Evolutionary conservation across 2,888 invertebrate genomes (phyloP).

Genomic region (Noctua pronuba): DNA sequence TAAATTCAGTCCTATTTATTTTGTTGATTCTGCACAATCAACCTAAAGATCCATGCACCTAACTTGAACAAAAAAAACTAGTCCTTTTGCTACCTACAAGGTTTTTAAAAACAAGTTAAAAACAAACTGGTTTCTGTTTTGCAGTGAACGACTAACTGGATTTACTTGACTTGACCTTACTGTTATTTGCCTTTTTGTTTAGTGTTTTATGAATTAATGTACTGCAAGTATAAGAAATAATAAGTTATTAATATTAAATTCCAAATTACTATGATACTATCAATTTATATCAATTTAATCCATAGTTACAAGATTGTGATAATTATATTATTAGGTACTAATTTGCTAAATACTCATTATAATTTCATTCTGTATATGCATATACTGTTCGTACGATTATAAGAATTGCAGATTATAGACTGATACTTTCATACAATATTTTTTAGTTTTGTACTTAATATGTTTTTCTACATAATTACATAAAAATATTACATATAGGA

Average conservation of each 20-base stretch:
- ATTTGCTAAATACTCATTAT: neutral
- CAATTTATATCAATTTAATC: neutral
- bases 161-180: slow-evolving; percentile 5
- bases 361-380: neutral
- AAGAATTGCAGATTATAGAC: neutral
- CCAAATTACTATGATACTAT: neutral
- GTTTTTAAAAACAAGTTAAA: neutral
- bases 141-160: slow-evolving; percentile 13
- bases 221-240: neutral
- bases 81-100: slow-evolving; percentile 1
- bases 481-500: neutral
- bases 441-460: neutral
- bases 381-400: neutral
- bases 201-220: neutral
- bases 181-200: neutral
- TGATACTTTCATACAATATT: neutral
- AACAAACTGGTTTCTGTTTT: slow-evolving; percentile 7
- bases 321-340: neutral
- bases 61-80: neutral
- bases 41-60: neutral
- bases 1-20: neutral
- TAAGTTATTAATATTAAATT: neutral
- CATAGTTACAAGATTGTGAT: slow-evolving; percentile 6
- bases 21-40: neutral
- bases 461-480: neutral